Conservation (phyloP, 2,797 vertebrate species). For the Myotis myotis region DNA sequence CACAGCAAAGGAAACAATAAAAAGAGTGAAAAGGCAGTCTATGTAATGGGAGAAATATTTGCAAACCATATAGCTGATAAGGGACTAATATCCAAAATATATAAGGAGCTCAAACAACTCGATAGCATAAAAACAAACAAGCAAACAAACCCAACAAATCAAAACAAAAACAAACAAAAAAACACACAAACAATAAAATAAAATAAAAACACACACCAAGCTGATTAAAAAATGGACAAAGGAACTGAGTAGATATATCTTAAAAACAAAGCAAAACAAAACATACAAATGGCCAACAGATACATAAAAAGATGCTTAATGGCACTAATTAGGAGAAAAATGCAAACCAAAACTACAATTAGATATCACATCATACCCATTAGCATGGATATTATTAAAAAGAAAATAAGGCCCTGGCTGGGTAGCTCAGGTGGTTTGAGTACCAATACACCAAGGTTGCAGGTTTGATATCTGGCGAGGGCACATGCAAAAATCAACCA, state of each 20-base stretch:
- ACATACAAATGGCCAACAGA: not conserved
- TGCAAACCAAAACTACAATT: not conserved
- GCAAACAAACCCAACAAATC: not conserved
- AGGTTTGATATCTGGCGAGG: not conserved
- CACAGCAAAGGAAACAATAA: not conserved
- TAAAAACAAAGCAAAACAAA: not conserved
- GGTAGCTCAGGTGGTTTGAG: not conserved
- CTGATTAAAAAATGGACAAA: not conserved
- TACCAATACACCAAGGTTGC: not conserved
- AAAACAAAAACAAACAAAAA: too few relatives aligned
- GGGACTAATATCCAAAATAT: not conserved
- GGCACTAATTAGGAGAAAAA: not conserved
- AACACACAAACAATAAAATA: not conserved
- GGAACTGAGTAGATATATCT: not conserved
- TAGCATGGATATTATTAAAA: not conserved
- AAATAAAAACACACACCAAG: not conserved
- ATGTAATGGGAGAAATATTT: not conserved
- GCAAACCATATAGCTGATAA: not conserved
- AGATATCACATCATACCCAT: not conserved
- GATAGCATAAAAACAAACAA: not conserved
- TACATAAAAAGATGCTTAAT: not conserved
- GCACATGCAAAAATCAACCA: not conserved
- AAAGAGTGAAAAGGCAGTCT: not conserved
- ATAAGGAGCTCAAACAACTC: not conserved
- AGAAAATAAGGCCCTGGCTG: not conserved